These are phyloP conservation scores for Calephelis perditalis DNA, from an alignment of 2,888 invertebrate genomes.

Conservation along the genomic window DNA sequence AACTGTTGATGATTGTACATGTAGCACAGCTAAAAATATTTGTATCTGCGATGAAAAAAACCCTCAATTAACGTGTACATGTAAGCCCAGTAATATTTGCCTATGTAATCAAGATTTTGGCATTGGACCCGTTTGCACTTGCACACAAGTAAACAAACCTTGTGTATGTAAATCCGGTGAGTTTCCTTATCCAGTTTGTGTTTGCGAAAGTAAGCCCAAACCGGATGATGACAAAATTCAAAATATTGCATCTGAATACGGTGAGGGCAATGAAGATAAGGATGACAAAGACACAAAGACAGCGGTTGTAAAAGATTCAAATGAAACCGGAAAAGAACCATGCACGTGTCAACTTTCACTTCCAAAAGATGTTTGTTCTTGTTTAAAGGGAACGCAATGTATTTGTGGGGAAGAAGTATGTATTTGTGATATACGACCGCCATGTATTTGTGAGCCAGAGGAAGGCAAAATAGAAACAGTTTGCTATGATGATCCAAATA, in stretches of 20 bases:
- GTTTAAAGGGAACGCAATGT: conserved; percentile 50
- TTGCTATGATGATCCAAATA: conserved; percentile 42
- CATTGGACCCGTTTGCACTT: conserved; percentile 47
- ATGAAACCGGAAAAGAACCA: conserved; percentile 33
- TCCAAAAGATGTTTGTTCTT: conserved; percentile 42
- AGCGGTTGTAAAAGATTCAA: conserved; percentile 22
- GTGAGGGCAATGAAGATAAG: conserved; percentile 25
- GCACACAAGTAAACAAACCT: conserved; percentile 52
- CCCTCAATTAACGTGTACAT: conserved; percentile 47
- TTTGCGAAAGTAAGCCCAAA: conserved; percentile 47
- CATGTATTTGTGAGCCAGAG: conserved; percentile 50
- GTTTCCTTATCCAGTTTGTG: conserved; percentile 52
- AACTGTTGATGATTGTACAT: conserved; percentile 47
- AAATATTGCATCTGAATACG: conserved; percentile 28
- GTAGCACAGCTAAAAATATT: conserved; percentile 43
- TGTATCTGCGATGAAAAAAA: conserved; percentile 50
- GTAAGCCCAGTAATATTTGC: conserved; percentile 47
- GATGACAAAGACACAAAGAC: conserved; percentile 19
- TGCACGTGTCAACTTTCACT: conserved; percentile 53
- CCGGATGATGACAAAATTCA: conserved; percentile 23
- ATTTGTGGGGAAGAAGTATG: conserved; percentile 45
- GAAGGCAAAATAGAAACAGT: conserved; percentile 32
- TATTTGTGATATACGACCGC: conserved; percentile 46
- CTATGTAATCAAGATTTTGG: conserved; percentile 49
- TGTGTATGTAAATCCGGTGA: conserved; percentile 52